phyloP scores from a whole-genome alignment of 2,113 vertebrate species.

The Passer domesticus region DNA sequence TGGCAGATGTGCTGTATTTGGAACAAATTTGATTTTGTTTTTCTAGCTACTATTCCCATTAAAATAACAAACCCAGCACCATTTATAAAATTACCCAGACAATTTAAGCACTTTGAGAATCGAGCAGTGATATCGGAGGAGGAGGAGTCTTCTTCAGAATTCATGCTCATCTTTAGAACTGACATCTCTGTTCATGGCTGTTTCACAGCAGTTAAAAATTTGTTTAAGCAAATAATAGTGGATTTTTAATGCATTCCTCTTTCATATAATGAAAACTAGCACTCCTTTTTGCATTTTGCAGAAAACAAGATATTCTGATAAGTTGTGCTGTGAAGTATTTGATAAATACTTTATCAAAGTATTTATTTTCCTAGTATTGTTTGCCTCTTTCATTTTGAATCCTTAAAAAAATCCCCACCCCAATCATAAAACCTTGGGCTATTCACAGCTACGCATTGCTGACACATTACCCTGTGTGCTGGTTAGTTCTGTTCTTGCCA shows the following conservation, averaged over 20 bases:
- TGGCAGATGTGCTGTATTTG: background rate
- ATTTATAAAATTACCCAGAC: background rate
- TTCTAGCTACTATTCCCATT: background rate
- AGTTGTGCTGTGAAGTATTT: background rate
- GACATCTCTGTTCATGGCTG: background rate
- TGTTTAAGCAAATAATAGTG: background rate
- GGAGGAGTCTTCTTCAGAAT: background rate
- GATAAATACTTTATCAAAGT: background rate
- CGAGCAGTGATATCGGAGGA: background rate
- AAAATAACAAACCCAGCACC: background rate
- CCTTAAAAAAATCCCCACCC: background rate
- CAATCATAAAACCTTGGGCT: background rate
- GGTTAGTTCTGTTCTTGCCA: constrained; percentile 7
- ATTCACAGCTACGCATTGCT: background rate
- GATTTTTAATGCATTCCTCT: background rate
- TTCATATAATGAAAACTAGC: background rate
- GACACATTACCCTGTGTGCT: background rate
- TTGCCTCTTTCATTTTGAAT: background rate
- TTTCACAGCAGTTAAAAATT: background rate
- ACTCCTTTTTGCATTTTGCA: background rate
- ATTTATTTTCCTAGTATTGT: background rate
- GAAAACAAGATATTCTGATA: background rate
- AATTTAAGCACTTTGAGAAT: background rate
- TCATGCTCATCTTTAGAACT: background rate
- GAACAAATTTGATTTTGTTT: background rate